Evolutionary conservation across 2,113 vertebrate genomes (phyloP).

Genomic region (Eclectus roratus): DNA sequence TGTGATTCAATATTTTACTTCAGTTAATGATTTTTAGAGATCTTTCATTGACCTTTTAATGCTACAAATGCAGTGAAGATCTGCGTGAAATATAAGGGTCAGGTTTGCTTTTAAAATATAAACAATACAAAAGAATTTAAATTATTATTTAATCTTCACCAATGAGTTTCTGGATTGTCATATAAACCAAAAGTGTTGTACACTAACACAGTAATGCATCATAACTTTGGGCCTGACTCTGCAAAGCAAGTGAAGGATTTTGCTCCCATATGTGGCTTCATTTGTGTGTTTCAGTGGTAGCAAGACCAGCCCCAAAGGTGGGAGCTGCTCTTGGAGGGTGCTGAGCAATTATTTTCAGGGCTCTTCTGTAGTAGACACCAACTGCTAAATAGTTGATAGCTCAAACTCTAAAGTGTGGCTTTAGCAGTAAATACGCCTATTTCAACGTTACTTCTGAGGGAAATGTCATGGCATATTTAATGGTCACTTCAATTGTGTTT

Average conservation of each 20-base stretch:
- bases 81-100: fast-evolving
- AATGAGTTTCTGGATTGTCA: not conserved
- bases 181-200: not conserved
- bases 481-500: not conserved
- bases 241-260: not conserved
- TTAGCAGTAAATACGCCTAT: not conserved
- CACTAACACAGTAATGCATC: not conserved
- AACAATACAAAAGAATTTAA: not conserved
- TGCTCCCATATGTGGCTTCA: not conserved
- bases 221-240: not conserved
- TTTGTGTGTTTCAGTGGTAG: not conserved
- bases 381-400: not conserved
- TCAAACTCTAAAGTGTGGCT: not conserved
- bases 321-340: not conserved
- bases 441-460: not conserved
- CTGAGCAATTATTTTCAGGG: not conserved
- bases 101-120: conserved; percentile 2
- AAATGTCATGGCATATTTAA: not conserved
- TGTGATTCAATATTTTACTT: conserved; percentile 35
- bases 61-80: not conserved
- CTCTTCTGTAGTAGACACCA: not conserved
- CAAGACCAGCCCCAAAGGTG: not conserved
- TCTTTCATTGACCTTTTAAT: conserved; percentile 30
- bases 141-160: not conserved
- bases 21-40: conserved; percentile 55